Base-by-base conservation (phyloP, 2,797 vertebrate species). In the Peromyscus eremicus region DNA sequence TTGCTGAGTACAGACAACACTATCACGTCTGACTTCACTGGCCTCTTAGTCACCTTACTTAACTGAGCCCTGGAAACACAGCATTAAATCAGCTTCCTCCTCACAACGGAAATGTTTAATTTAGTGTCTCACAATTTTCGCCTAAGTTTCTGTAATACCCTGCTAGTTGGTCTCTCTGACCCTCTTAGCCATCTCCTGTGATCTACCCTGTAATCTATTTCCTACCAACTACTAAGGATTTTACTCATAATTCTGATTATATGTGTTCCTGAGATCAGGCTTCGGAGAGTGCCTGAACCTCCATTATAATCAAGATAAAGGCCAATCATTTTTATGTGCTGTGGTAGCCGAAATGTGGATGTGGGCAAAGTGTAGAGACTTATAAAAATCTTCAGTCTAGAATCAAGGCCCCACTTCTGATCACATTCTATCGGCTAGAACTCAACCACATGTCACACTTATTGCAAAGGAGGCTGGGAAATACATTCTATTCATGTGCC, bases 391-490 rank as follows among this genome's bases (percentile, higher is more conserved):
- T 29, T 87, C 27, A 89, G 14, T 21, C 62, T 32, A 62, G 73
- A 90, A 68, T 37, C 25, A 60, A 46, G 9, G 60, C 17, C 3
- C 75, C 52, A 49, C 46, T 55, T 91, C 49, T 94, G 55, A 64
- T 89, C 9, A 19, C 3, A 32, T 87, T 83, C 5, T 34, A 88
- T 49, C 85, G 81, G 17, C 60, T 92, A 89, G 70, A 84, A 94
- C 52, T 77, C 37, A 94, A 40, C 76, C 80, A 81, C 52, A 14
- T 25, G 16, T 37, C 52, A 77, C 16, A 55, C 4, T 96, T 83
- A 16, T 85, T 94, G 19, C 81, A 97, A 94, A 91, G 55, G n/a
- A 64, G 4, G 3, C 66, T 96, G 66, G 52, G 37, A 94, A 92
- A 40, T 49, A 13, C 66, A 71, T 64, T 80, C 37, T 62, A 29